Base-by-base conservation (phyloP, 2,797 vertebrate genomes). In the Naso thynnoides region DNA sequence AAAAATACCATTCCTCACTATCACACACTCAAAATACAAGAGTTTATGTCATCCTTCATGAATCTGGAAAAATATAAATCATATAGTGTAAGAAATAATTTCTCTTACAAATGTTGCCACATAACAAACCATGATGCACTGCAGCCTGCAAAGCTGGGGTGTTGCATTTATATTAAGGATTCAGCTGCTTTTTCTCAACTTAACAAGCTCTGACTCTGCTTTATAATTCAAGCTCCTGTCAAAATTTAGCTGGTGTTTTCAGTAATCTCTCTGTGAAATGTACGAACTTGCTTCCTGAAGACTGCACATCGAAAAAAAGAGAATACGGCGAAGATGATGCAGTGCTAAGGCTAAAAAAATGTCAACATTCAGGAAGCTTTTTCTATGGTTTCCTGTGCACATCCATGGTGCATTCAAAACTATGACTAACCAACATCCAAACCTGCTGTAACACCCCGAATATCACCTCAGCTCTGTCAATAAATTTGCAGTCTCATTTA, bases 161-260 rank as follows among this genome's bases (percentile, higher is more conserved):
- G 19, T 33, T 48, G 13, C 6, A n/a, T 60, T 50, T 44, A 24
- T 36, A 63, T 18, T n/a, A 8, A 39, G 1, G 8, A 2, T 24
- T 26, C 10, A 9, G 10, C 10, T 54, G 8, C 16, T 59, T 48
- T 27, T 23, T 26, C 42, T 41, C n/a, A 38, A 56, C 27, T 33
- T 27, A 16, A 49, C 9, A 55, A 58, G 31, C 19, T 48, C 60
- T 65, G 54, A 39, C 13, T 36, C 8, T 49, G 49, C 33, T 54
- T 42, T 44, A 50, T 57, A 48, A 18, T 66, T 52, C 10, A 24
- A 42, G 14, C 21, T 48, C 0, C 16, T 27, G 15, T 61, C 6
- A 56, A 29, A 56, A 36, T 45, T 36, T 29, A 67, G 14, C 29
- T 57, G 15, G 4, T 66, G 39, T 50, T 52, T 66, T 56, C 18